Evolutionary conservation across 2,113 vertebrate genomes (phyloP).

Genomic region (Hydrochoerus hydrochaeris): DNA sequence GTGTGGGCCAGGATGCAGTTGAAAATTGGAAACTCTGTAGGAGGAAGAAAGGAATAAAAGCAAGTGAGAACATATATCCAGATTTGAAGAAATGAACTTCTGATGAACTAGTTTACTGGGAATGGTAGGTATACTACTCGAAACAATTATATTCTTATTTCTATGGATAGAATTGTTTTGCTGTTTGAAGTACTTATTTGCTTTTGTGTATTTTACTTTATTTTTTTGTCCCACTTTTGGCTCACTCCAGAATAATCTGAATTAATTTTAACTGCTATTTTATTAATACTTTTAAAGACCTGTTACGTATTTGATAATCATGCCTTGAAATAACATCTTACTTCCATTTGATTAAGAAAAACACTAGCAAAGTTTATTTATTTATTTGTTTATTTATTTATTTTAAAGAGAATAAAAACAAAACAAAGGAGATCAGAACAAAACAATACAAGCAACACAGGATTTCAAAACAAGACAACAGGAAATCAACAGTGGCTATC

Average conservation of each 20-base stretch:
- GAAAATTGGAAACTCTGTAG: conserved; percentile 4
- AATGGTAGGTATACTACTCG: conserved; percentile 9
- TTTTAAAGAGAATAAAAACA: too few relatives aligned
- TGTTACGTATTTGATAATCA: background rate
- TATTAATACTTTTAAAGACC: conserved; percentile 1
- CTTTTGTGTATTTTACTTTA: conserved; percentile 26
- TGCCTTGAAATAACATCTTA: conserved; percentile 34
- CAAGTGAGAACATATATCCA: conserved; percentile 6
- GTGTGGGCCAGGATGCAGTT: background rate
- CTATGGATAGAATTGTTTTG: background rate
- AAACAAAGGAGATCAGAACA: too few relatives aligned
- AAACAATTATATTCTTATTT: conserved; percentile 26
- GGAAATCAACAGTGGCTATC: too few relatives aligned
- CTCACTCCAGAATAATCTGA: background rate
- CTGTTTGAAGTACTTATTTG: conserved; percentile 12
- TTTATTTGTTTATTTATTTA: too few relatives aligned
- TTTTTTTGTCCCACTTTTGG: background rate
- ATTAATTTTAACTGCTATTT: conserved; percentile 49
- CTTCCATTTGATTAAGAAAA: conserved; percentile 54
- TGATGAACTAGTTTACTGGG: conserved; percentile 27
- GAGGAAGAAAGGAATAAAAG: background rate
- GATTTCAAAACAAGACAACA: too few relatives aligned
- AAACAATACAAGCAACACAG: too few relatives aligned
- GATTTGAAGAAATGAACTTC: conserved; percentile 38
- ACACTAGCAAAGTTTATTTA: background rate